Evolutionary conservation across 2,113 vertebrate genomes (phyloP), one percentile per base, ranked within the genome.

Genomic region (Hemibates koningsi): DNA sequence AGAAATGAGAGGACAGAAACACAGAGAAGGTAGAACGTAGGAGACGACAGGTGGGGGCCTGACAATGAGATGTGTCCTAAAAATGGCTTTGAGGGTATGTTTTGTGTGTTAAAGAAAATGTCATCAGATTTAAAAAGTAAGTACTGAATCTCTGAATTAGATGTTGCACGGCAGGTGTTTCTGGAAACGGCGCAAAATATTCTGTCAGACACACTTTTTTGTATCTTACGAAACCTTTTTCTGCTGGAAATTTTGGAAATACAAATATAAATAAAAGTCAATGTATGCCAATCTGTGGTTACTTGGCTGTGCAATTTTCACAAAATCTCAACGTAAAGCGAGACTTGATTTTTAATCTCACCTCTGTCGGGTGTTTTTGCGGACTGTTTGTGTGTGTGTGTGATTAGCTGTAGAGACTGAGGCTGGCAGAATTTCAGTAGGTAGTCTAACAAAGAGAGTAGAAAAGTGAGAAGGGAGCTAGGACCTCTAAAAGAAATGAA

Each of bases 351-450:
- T 89, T 82, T 82, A 54, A 82, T 86, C 50, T 84, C 11, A 24
- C 5, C 11, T 56, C 45, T 73, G 56, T 59, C 38, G 17, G 36
- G 34, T 12, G 41, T 16, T n/a, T 34, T 59, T 71, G 13, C 78
- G 43, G 59, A 52, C 38, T 34, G 24, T 81, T 48, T 63, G 41
- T 86, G 80, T 16, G 36, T 12, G 32, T 2, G 14, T 16, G 27
- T 80, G 21, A 45, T 73, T 73, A 73, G 21, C 13, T 45, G 13
- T 4, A 27, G 38, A 76, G 54, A 50, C 68, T 34, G 73, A 54
- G 36, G 63, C 34, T 14, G 50, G 83, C 73, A 89, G 50, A 63
- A 82, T 87, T 88, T 84, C 81, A 89, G 29, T 90, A 81, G 66
- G 32, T 16, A 57, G 43, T 56, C 48, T 76, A 81, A 91, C 83